phyloP scores from a whole-genome alignment of 1,140 invertebrate genomes.

The Bombus balteatus region DNA sequence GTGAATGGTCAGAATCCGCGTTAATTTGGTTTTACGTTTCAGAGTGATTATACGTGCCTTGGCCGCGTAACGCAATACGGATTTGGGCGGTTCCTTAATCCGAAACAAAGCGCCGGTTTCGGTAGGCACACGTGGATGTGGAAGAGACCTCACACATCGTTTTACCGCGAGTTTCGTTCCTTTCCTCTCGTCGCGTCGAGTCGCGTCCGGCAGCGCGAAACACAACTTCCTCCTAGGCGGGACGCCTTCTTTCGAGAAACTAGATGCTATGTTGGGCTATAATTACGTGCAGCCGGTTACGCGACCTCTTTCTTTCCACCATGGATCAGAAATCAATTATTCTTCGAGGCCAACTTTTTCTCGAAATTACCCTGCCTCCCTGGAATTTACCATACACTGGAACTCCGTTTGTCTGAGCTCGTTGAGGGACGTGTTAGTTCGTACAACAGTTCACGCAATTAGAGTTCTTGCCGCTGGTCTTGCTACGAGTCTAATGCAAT shows the following conservation, averaged over 20 bases:
- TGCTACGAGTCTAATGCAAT: no score
- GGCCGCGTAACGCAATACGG: conserved; percentile 69
- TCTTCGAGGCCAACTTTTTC: conserved; percentile 26
- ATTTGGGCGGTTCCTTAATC: conserved; percentile 70
- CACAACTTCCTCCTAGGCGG: conserved; percentile 36
- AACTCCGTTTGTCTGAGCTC: neutral
- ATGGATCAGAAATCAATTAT: conserved; percentile 58
- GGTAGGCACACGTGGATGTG: conserved; percentile 31
- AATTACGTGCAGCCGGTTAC: conserved; percentile 60
- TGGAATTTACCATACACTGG: neutral
- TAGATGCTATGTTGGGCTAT: conserved; percentile 20
- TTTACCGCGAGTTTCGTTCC: conserved; percentile 22
- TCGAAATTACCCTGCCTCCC: conserved; percentile 9
- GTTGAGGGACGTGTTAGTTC: no score
- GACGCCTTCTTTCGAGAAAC: conserved; percentile 5
- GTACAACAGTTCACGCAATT: no score
- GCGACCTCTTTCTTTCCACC: conserved; percentile 38
- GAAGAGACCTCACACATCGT: conserved; percentile 69
- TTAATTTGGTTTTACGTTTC: conserved; percentile 76
- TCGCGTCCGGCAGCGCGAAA: conserved; percentile 31
- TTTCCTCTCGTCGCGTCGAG: conserved; percentile 18
- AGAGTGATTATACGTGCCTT: conserved; percentile 69
- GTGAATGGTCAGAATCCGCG: conserved; percentile 39
- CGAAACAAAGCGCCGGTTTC: conserved; percentile 68
- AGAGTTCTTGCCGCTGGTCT: no score